phyloP scores from a whole-genome alignment of 2,113 vertebrate species.

The Mesitornis unicolor region DNA sequence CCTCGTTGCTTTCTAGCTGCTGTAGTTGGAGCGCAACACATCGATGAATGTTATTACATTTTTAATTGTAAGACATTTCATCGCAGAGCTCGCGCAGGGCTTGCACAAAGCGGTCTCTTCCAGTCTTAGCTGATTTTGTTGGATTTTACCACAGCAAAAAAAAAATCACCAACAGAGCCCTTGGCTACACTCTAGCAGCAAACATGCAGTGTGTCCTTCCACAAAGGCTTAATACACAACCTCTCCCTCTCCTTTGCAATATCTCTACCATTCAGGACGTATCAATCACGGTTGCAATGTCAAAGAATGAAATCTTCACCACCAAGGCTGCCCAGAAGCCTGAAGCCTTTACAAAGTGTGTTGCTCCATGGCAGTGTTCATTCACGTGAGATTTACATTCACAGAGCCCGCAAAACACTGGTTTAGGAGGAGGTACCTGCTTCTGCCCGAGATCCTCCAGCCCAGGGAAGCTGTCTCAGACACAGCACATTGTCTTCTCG shows the following conservation, averaged over 20 bases:
- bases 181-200: background rate
- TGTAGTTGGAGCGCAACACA: background rate
- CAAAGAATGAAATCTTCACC: background rate
- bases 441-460: background rate
- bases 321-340: background rate
- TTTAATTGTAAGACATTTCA: background rate
- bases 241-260: background rate
- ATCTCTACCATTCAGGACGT: background rate
- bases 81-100: background rate
- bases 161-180: background rate
- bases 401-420: background rate
- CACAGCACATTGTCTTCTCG: background rate
- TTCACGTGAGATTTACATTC: background rate
- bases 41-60: background rate
- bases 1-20: background rate
- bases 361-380: background rate
- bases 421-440: background rate
- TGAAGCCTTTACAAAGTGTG: background rate
- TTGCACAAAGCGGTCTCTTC: background rate
- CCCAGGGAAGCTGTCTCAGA: background rate
- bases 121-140: background rate
- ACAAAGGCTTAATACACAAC: fast-evolving
- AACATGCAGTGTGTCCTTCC: background rate
- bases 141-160: background rate
- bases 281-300: background rate